Percentiles rank a stretch among this genome's conserved stretches.
Evolutionary conservation across 2,797 vertebrate genomes (phyloP).

Genomic region (Diglossa cyanea): DNA sequence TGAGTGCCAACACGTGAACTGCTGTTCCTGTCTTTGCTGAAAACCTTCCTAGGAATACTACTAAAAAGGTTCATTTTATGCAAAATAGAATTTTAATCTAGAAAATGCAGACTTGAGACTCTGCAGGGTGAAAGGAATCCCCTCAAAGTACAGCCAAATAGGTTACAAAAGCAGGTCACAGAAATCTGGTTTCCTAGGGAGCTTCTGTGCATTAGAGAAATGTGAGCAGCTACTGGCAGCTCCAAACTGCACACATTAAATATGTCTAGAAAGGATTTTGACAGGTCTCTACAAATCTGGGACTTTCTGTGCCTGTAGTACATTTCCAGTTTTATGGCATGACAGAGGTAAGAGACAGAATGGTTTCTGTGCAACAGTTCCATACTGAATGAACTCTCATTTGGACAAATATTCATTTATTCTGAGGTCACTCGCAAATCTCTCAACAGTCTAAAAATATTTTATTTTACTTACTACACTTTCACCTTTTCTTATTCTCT

Average conservation of each 20-base stretch:
- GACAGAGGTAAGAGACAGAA: neutral
- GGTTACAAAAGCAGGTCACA: neutral
- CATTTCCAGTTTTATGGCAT: neutral
- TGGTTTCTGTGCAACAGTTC: neutral
- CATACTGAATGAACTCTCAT: neutral
- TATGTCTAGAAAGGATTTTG: neutral
- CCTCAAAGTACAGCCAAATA: neutral
- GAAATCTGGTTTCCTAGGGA: neutral
- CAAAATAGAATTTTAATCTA: slow-evolving; percentile 20
- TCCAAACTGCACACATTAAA: neutral
- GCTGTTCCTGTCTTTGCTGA: neutral
- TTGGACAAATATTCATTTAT: neutral
- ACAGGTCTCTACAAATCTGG: neutral
- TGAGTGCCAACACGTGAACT: neutral
- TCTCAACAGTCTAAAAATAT: neutral
- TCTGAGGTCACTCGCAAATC: neutral
- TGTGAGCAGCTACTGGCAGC: neutral
- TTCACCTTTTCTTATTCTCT: neutral
- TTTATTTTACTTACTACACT: neutral
- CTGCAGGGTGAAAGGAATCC: neutral
- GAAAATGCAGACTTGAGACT: neutral
- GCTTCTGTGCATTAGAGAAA: neutral
- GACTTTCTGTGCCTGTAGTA: neutral
- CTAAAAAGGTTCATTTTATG: neutral
- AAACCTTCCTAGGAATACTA: neutral